Evolutionary conservation across 2,113 vertebrate species (phyloP).

Genomic region (Dipodomys spectabilis): DNA sequence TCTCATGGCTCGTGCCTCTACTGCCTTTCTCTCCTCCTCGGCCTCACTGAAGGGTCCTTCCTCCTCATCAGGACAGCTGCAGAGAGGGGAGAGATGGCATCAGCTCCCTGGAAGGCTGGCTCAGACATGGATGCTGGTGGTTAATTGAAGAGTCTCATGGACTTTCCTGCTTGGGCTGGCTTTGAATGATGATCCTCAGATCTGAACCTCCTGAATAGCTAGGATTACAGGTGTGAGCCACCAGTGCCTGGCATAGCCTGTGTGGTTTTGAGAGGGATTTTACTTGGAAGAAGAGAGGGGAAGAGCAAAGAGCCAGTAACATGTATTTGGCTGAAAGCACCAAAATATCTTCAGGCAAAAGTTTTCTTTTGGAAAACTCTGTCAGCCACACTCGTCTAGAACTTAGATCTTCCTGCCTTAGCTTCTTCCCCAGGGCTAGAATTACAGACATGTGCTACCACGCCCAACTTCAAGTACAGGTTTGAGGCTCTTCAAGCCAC

Average conservation of each 20-base stretch:
- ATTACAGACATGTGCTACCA: neutral
- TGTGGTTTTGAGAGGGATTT: neutral
- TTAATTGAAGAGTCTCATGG: too few relatives aligned
- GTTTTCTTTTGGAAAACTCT: neutral
- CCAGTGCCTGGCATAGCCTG: neutral
- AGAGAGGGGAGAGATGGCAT: neutral
- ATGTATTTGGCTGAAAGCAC: neutral
- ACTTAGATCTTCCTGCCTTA: neutral
- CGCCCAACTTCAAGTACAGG: neutral
- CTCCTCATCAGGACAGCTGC: slow-evolving; percentile 94
- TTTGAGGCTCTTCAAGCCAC: neutral
- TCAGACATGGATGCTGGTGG: neutral
- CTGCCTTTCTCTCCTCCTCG: slow-evolving; percentile 87
- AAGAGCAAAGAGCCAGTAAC: neutral
- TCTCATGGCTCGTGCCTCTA: slow-evolving; percentile 84
- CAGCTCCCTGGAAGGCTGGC: rapidly evolving
- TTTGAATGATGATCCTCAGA: too few relatives aligned
- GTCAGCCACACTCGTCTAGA: neutral
- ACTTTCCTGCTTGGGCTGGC: too few relatives aligned
- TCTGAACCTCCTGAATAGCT: too few relatives aligned
- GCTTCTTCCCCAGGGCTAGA: neutral
- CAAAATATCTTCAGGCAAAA: neutral
- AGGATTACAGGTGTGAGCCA: too few relatives aligned
- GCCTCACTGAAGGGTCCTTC: slow-evolving; percentile 89
- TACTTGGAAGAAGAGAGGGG: too few relatives aligned